These are phyloP conservation scores for Scarus forsteni DNA, from an alignment of 2,797 vertebrate species.

Conservation along the genomic window DNA sequence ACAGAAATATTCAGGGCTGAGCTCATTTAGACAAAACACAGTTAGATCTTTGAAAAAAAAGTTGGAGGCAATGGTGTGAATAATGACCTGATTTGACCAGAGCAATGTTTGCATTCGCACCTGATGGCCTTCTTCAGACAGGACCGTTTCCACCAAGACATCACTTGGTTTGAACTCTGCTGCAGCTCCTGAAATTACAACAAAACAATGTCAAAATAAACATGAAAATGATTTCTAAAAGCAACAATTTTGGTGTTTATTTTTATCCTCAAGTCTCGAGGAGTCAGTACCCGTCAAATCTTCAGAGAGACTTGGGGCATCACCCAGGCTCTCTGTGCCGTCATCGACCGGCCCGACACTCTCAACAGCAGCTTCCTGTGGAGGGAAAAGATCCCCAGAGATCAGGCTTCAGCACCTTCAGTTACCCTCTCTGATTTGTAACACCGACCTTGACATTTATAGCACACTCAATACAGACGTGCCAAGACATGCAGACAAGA, in stretches of 20 bases:
- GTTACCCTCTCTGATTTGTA: not conserved
- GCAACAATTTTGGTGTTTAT: not conserved
- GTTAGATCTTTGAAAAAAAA: too few relatives aligned
- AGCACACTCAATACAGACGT: not conserved
- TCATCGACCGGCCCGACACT: constrained; percentile 80
- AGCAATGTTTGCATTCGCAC: constrained; percentile 58
- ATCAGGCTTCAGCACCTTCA: constrained; percentile 23
- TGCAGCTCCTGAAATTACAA: constrained; percentile 72
- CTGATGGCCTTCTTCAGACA: constrained; percentile 86
- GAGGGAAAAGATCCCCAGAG: constrained; percentile 34
- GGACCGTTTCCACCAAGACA: constrained; percentile 70
- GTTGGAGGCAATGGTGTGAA: not conserved
- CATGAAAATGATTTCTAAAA: not conserved
- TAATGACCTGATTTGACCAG: not conserved
- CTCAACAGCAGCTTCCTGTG: constrained; percentile 83
- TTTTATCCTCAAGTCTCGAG: not conserved
- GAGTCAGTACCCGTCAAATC: constrained; percentile 80
- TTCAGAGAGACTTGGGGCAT: constrained; percentile 83
- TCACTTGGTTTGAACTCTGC: constrained; percentile 72
- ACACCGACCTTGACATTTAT: constrained; percentile 43
- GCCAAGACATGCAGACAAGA: constrained; percentile 2
- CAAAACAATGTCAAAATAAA: constrained; percentile 13
- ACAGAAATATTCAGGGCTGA: too few relatives aligned
- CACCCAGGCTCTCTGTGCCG: constrained; percentile 83
- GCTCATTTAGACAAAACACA: too few relatives aligned